Evolutionary conservation across 2,113 vertebrate genomes (phyloP), one percentile per base, ranked within the genome.

Genomic region (Scatophagus argus): DNA sequence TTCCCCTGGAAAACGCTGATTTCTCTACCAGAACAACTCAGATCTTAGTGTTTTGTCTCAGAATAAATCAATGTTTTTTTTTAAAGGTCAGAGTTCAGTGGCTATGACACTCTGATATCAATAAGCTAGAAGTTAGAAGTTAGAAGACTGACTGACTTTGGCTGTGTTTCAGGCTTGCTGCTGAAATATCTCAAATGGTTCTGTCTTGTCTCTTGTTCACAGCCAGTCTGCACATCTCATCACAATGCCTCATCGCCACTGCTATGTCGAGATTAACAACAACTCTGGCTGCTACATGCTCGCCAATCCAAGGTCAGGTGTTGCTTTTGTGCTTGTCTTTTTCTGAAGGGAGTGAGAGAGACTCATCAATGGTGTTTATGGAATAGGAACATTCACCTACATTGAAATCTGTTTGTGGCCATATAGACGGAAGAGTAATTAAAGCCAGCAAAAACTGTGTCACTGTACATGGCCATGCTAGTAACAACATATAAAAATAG

Each of bases 201-300:
- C 0, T 25, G 25, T 61, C 6, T 65, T 34, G 13, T 62, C n/a
- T 77, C 0, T 11, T 13, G 11, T 75, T 70, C 27, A 34, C 67
- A 78, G 75, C 27, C 56, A 5, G 29, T 5, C 7, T 58, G 32
- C 3, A 51, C 29, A 0, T 21, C 1, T 39, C 43, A 14, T 46
- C 73, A 87, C 31, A 8, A 91, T 92, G 91, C 84, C 83, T 82
- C 86, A 85, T 36, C 88, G 87, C 32, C 6, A 31, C 54, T 91
- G 90, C 46, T 46, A 52, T 8, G 14, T 91, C 13, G 84, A 92
- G 84, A 80, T 92, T 7, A 86, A 47, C 79, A 92, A 92, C 76
- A 83, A 52, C 74, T 87, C 88, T 0, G 31, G 66, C 63, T 59
- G 1, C 65, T 89, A 87, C 86, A 83, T 64, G 23, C 88, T 92